Base-by-base conservation (phyloP, 2,797 vertebrate species). In the Sciurus vulgaris region DNA sequence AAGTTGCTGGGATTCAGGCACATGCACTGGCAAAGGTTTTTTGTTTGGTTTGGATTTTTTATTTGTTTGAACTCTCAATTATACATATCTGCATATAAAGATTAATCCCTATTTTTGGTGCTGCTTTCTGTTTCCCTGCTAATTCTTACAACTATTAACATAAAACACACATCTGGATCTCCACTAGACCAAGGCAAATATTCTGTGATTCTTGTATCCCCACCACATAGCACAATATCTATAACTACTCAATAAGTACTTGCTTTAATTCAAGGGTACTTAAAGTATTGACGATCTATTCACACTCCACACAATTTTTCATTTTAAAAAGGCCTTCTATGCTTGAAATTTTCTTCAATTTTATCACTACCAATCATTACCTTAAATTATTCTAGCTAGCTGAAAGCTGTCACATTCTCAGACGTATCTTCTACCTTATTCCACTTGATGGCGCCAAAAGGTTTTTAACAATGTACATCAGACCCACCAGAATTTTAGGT, bases 381-480 rank as follows among this genome's bases (percentile, higher is more conserved):
- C 56, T 20, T 14, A 17, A 47, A 86, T 79, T 67, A 86, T n/a
- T 78, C 35, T 30, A 81, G 38, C 35, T 63, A 88, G 65, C 44
- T 94, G 28, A 54, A 65, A 67, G 13, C 28, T 67, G 61, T 22
- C 18, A 59, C 41, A 47, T 61, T 89, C 47, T 94, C 76, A 86
- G 90, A 88, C 26, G 82, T 86, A 93, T 30, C 4, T 59, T 92
- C 93, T 72, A 72, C 35, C 2, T 83, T 69, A 65, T 22, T 86
- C 96, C 97, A 97, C 96, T 83, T 72, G 97, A 83, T 96, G 97
- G 97, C 87, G 49, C 96, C 96, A 96, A 97, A 95, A 87, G 44
- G 89, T 74, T 93, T 92, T 87, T 59, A 78, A 95, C 84, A n/a
- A 20, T 1, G 12, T 41, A 6, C 14, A 11, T 47, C 49, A 69